A percentile compares a stretch with the other conserved stretches of the same genome.
Evolutionary conservation across 2,888 invertebrate genomes (phyloP).

Genomic region (Cyaniris semiargus): DNA sequence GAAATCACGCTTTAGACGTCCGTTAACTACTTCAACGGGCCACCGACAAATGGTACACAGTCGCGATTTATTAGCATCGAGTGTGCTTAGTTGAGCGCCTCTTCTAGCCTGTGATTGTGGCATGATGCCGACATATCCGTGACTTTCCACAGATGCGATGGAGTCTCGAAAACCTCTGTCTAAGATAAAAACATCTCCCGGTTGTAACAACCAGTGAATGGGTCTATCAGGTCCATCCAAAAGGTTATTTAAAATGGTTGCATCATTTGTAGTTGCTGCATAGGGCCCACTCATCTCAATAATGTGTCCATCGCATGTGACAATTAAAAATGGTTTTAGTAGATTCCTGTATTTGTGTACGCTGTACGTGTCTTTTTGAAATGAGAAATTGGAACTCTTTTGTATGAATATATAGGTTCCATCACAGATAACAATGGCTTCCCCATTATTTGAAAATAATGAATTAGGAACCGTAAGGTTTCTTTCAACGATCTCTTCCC

Average conservation of each 20-base stretch:
- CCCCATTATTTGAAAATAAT: no score
- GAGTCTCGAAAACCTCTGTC: not conserved
- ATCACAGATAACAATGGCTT: not conserved
- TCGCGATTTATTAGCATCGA: constrained; percentile 9
- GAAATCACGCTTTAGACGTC: constrained; percentile 12
- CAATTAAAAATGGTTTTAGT: constrained; percentile 9
- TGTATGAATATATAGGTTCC: not conserved
- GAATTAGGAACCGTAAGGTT: not conserved
- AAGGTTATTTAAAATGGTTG: not conserved
- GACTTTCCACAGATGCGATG: not conserved
- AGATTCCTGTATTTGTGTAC: not conserved
- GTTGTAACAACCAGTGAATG: not conserved
- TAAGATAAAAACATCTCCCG: constrained; percentile 18
- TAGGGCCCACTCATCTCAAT: not conserved
- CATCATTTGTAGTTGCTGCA: not conserved
- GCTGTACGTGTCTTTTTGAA: not conserved
- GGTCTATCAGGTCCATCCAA: no score
- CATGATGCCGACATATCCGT: constrained; percentile 20
- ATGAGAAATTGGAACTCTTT: not conserved
- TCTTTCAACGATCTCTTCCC: not conserved
- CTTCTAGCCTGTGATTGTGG: constrained; percentile 1
- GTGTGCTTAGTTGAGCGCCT: constrained; percentile 21
- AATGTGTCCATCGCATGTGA: constrained; percentile 17
- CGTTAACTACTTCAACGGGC: constrained; percentile 9
- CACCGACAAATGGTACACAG: constrained; percentile 12